Base-by-base conservation (phyloP, 2,797 vertebrate species). In the Nasua narica region DNA sequence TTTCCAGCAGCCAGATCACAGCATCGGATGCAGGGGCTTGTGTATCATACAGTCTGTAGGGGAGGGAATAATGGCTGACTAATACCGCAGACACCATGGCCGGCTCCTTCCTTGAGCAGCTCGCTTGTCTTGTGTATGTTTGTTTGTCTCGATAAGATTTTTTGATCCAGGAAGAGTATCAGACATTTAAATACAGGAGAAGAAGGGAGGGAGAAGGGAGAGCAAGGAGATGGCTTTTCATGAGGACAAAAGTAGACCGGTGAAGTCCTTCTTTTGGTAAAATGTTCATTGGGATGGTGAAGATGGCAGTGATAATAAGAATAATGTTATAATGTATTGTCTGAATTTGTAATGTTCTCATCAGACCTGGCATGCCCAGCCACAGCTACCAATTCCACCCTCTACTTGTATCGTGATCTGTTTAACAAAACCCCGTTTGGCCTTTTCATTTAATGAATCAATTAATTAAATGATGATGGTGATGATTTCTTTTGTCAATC, bases 381-480 rank as follows among this genome's bases (percentile, higher is more conserved):
- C 14, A 10, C 7, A 50, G 14, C 18, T n/a, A 60, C 3, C 5
- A n/a, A 37, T 0, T 43, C n/a, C 1, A 74, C 7, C 15, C 12
- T 67, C 79, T 54, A 48, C 10, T 48, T 35, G 21, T 27, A 15
- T 21, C n/a, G 12, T 77, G 27, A 74, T n/a, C 8, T 52, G 58
- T 72, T 91, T 93, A 86, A 50, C 1, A 89, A 67, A 91, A 84
- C 11, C 8, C 11, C 58, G 43, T 25, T 65, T 69, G 29, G 8
- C 10, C 8, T 52, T 79, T 97, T 89, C 76, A 35, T n/a, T 89
- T 62, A 85, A 90, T 76, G 74, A 58, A 35, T 72, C 5, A 77
- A 10, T 81, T 70, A 84, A 60, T 77, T 95, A n/a, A 50, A 29
- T 52, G 46, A 52, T 12, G 7, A 3, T 32, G 10, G 37, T 43